Conservation (phyloP, 2,888 invertebrate species). For the Mesorhabditis spiculigera region DNA sequence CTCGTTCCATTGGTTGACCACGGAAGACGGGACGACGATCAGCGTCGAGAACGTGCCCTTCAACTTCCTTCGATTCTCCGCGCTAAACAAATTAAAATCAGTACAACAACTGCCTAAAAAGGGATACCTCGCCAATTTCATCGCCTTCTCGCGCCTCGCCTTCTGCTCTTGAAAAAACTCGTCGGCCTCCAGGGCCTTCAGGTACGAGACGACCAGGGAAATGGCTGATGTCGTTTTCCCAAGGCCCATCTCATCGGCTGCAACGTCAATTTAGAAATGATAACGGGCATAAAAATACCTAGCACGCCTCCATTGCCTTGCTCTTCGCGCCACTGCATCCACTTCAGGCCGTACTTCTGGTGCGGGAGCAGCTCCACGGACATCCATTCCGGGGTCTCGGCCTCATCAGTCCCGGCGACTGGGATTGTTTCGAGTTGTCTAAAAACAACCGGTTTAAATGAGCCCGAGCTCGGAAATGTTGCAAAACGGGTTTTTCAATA, state of each 20-base stretch:
- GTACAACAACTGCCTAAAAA: too few species aligned
- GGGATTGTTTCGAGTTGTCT: not conserved
- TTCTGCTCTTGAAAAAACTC: conserved; percentile 22
- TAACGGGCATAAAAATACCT: conserved; percentile 63
- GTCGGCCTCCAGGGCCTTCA: conserved; percentile 35
- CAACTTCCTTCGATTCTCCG: not conserved
- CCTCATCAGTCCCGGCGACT: conserved; percentile 23
- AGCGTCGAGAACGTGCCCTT: conserved; percentile 62
- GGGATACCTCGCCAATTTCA: not conserved
- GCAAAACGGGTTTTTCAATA: too few species aligned
- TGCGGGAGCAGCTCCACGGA: conserved; percentile 48
- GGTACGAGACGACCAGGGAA: conserved; percentile 60
- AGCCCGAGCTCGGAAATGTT: too few species aligned
- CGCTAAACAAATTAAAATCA: conserved; percentile 5
- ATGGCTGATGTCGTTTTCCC: conserved; percentile 64
- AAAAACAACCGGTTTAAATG: not conserved
- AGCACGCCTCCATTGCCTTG: conserved; percentile 80
- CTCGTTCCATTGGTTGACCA: conserved; percentile 83
- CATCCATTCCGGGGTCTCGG: conserved; percentile 45
- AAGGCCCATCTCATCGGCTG: conserved; percentile 65
- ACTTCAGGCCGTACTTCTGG: conserved; percentile 72
- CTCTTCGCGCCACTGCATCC: conserved; percentile 87
- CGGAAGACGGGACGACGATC: conserved; percentile 86
- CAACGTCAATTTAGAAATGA: conserved; percentile 13
- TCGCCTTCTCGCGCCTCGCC: conserved; percentile 20